Evolutionary conservation across 2,113 vertebrate genomes (phyloP), one percentile per base, ranked within the genome.

Genomic region (Empidonax alnorum): DNA sequence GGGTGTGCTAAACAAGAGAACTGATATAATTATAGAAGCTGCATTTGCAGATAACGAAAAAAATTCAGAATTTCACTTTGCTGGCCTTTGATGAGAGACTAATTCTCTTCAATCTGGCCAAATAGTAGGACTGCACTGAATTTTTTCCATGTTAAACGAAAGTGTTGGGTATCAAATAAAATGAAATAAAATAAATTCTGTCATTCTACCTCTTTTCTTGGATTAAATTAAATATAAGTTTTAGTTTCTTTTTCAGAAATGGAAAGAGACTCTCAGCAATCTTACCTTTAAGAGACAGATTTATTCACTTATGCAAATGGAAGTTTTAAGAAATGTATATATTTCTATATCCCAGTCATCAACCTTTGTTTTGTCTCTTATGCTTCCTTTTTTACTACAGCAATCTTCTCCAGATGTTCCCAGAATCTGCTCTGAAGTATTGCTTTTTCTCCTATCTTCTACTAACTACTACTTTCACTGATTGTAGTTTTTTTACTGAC

Each of bases 151-250:
- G 4, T 44, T 49, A 73, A 76, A 47, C 46, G 3, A 72, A 84
- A 83, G 49, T 30, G 0, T 27, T 66, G 0, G 0, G 1, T 58
- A 50, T 47, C 28, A 87, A 91, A 72, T 37, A 63, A 66, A 75
- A 63, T 14, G 1, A 56, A 52, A 58, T 39, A 39, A 71, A 86
- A 63, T 1, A 12, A 58, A 73, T 18, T 55, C 5, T 47, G 2
- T 20, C 11, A 52, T 61, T 84, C 9, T 61, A 7, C 15, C 7
- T 18, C 12, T 81, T 92, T 86, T 5, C 25, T 55, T 81, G 58
- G 18, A 49, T 33, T 33, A 71, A 79, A 84, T 61, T n/a, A 42
- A 65, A 49, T 37, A 19, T 18, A 46, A 24, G 3, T 11, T 77
- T 69, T 25, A 30, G 5, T 25, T 85, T 65, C 3, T 69, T 50